Evolutionary conservation across 2,888 invertebrate genomes (phyloP).

Genomic region (Copidosoma aretas): DNA sequence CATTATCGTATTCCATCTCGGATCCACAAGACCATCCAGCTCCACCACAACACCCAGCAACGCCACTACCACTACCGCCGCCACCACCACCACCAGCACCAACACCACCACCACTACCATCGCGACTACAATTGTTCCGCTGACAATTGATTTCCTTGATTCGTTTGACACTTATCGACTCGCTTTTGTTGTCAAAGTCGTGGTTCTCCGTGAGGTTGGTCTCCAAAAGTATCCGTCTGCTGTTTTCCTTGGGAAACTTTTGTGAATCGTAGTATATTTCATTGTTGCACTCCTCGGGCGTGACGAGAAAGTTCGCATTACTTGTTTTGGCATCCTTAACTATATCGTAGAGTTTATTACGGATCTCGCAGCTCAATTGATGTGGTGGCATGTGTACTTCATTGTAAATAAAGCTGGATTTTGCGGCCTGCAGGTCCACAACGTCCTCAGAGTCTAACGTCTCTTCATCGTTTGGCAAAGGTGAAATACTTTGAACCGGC

Average conservation of each 20-base stretch:
- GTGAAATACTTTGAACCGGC: slow-evolving; percentile 49
- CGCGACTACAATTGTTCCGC: slow-evolving; percentile 52
- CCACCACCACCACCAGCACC: too few relatives aligned
- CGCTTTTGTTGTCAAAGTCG: slow-evolving; percentile 61
- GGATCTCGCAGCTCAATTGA: slow-evolving; percentile 42
- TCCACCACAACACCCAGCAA: background rate
- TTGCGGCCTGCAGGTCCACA: slow-evolving; percentile 45
- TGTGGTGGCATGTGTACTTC: slow-evolving; percentile 50
- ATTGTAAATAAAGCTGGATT: slow-evolving; percentile 55
- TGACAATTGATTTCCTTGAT: slow-evolving; percentile 65
- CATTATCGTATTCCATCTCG: slow-evolving; percentile 56
- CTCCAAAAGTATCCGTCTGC: slow-evolving; percentile 59
- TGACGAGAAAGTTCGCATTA: slow-evolving; percentile 66
- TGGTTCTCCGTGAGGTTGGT: slow-evolving; percentile 62
- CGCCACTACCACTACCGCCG: slow-evolving; percentile 44
- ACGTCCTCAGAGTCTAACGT: slow-evolving; percentile 57
- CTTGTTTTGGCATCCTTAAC: slow-evolving; percentile 68
- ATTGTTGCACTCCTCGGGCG: slow-evolving; percentile 61
- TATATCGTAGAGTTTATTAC: slow-evolving; percentile 63
- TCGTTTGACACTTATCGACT: slow-evolving; percentile 60
- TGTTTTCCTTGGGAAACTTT: slow-evolving; percentile 66
- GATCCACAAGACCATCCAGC: slow-evolving; percentile 49
- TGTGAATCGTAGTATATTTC: slow-evolving; percentile 66
- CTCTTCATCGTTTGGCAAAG: slow-evolving; percentile 54
- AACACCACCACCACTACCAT: slow-evolving; percentile 41